A percentile compares a stretch with the other conserved stretches of the same genome.
Evolutionary conservation across 2,113 vertebrate genomes (phyloP).

Genomic region (Colius striatus): DNA sequence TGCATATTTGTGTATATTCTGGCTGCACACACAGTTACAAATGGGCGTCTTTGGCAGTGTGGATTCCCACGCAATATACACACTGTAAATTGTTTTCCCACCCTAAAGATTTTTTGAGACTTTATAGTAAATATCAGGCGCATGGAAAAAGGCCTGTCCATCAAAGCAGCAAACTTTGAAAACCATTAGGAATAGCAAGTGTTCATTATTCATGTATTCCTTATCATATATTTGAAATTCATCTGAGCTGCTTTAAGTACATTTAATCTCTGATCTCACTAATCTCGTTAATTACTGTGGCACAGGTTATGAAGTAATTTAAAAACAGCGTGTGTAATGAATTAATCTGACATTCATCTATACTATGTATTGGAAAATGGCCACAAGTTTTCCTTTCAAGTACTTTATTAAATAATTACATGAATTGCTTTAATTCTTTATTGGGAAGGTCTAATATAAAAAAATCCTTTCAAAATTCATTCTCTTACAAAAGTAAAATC

Average conservation of each 20-base stretch:
- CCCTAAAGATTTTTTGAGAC: neutral
- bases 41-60: neutral
- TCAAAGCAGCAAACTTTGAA: neutral
- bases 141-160: neutral
- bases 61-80: neutral
- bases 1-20: neutral
- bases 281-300: slow-evolving; percentile 36
- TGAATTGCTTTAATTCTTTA: neutral
- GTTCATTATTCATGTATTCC: slow-evolving; percentile 1
- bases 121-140: neutral
- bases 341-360: slow-evolving; percentile 5
- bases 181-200: neutral
- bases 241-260: neutral
- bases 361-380: neutral
- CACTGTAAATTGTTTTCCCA: neutral
- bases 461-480: neutral
- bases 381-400: neutral
- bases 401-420: neutral
- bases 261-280: slow-evolving; percentile 29
- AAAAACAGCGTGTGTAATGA: neutral
- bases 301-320: slow-evolving; percentile 26
- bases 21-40: neutral
- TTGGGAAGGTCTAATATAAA: neutral
- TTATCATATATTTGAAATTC: slow-evolving; percentile 29
- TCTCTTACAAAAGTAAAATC: neutral